Evolutionary conservation across 2,113 vertebrate genomes (phyloP).

Genomic region (Crocuta crocuta): DNA sequence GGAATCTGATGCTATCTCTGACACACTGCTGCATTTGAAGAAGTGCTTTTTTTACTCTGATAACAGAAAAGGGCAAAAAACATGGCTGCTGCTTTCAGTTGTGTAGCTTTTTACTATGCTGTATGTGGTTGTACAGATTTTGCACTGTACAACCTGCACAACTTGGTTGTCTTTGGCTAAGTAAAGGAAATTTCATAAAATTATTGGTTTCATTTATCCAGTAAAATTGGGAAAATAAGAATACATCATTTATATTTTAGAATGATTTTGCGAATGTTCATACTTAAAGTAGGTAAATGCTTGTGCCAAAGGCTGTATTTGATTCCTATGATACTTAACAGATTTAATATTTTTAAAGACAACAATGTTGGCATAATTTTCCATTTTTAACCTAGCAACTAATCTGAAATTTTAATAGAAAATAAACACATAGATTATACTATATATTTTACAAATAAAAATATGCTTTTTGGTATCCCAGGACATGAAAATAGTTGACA

Average conservation of each 20-base stretch:
- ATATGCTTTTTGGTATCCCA: not conserved
- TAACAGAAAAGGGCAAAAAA: not conserved
- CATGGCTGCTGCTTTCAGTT: not conserved
- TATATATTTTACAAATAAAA: conserved; percentile 44
- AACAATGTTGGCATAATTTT: conserved; percentile 7
- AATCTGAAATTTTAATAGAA: conserved; percentile 31
- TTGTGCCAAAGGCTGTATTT: conserved; percentile 42
- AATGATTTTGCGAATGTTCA: conserved; percentile 29
- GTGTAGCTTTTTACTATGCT: not conserved
- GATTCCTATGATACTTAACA: not conserved
- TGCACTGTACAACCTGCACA: not conserved
- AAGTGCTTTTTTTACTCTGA: conserved; percentile 1
- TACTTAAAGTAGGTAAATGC: conserved; percentile 6
- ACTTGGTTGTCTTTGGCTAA: not conserved
- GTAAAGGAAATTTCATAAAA: conserved; percentile 34
- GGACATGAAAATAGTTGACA: conserved; percentile 39
- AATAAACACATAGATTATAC: conserved; percentile 1
- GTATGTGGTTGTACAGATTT: not conserved
- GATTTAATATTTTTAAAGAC: conserved; percentile 42
- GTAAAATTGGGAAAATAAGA: conserved; percentile 36
- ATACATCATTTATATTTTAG: conserved; percentile 46
- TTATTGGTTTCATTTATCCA: not conserved
- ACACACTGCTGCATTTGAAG: not conserved
- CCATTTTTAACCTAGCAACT: conserved; percentile 41
- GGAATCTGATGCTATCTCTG: not conserved